phyloP scores from a whole-genome alignment of 2,113 vertebrate genomes.

The Hippocampus guttulatus region DNA sequence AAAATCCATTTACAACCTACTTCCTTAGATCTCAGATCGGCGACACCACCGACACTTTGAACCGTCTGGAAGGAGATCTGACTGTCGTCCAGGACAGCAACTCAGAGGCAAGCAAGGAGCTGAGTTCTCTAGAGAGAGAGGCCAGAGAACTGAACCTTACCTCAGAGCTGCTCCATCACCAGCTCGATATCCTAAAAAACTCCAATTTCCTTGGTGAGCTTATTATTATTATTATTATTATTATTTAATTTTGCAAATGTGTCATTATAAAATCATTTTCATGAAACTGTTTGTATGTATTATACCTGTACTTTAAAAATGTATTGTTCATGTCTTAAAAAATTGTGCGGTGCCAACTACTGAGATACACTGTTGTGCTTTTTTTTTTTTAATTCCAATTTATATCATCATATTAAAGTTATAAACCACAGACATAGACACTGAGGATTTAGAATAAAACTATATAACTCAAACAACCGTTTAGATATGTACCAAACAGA shows the following conservation, averaged over 20 bases:
- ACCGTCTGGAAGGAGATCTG: conserved; percentile 82
- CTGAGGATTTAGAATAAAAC: neutral
- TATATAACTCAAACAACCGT: neutral
- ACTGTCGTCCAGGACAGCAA: conserved; percentile 86
- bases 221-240: neutral
- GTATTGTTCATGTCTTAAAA: neutral
- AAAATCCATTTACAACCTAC: neutral
- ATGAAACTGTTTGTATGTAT: neutral
- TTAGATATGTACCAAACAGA: neutral
- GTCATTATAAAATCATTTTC: neutral
- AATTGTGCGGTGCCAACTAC: no score
- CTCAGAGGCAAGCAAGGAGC: conserved; percentile 83
- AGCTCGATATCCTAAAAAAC: conserved; percentile 87
- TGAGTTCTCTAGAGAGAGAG: conserved; percentile 81
- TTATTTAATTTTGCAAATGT: no score
- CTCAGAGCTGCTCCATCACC: conserved; percentile 77
- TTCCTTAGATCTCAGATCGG: conserved; percentile 76
- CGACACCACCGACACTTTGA: conserved; percentile 83
- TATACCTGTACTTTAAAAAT: neutral
- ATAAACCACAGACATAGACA: neutral
- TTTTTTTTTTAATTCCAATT: neutral
- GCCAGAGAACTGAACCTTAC: conserved; percentile 84
- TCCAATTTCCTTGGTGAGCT: conserved; percentile 89
- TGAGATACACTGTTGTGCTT: neutral
- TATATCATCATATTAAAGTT: neutral